phyloP scores from a whole-genome alignment of 2,888 invertebrate species.

The Lasioglossum lativentre region DNA sequence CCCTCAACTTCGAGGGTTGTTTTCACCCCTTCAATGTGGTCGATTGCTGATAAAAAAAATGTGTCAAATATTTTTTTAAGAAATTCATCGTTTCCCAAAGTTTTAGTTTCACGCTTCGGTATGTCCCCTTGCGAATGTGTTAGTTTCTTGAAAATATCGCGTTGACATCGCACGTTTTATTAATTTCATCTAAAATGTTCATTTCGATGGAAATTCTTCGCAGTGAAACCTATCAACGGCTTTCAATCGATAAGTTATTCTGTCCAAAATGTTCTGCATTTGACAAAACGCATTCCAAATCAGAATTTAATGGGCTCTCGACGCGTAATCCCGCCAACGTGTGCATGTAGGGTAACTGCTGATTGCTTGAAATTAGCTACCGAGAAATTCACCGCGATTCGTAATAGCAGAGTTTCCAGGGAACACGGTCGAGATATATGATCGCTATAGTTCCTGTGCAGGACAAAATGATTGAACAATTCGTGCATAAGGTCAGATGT shows the following conservation, averaged over 20 bases:
- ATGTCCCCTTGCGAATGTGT: no score
- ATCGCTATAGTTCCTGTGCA: not conserved
- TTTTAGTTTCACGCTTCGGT: no score
- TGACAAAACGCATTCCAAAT: not conserved
- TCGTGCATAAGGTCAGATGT: not conserved
- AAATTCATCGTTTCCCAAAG: no score
- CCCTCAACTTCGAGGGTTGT: no score
- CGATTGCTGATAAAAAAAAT: no score
- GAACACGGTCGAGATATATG: not conserved
- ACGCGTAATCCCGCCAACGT: constrained; percentile 1
- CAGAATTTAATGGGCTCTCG: constrained; percentile 11
- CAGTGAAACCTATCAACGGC: not conserved
- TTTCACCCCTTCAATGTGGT: no score
- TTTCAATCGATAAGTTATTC: constrained; percentile 1
- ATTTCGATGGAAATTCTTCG: not conserved
- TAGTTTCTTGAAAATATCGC: not conserved
- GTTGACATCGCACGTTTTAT: not conserved
- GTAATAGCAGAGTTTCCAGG: not conserved
- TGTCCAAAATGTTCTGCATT: not conserved
- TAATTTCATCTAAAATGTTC: not conserved
- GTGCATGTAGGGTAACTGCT: constrained; percentile 11
- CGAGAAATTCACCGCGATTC: constrained; percentile 21
- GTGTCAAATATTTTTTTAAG: no score
- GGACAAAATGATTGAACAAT: not conserved
- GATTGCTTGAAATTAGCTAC: constrained; percentile 26